phyloP scores from a whole-genome alignment of 2,888 invertebrate genomes.

The Isotomurus palustris region DNA sequence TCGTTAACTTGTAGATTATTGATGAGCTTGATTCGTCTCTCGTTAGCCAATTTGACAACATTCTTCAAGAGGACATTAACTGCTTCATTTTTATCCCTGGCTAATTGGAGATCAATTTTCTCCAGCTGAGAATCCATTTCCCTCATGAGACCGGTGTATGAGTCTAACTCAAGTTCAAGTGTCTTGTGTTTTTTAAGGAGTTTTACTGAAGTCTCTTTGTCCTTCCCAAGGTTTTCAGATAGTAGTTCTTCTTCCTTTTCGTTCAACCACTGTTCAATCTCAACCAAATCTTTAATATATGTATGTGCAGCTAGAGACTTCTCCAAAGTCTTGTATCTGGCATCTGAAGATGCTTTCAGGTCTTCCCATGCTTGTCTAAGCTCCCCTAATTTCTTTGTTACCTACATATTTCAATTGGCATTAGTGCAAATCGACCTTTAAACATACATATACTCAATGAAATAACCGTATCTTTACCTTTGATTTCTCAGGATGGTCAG shows the following conservation, averaged over 20 bases:
- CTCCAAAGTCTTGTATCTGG: constrained; percentile 72
- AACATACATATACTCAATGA: too few species aligned
- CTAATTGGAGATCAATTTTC: constrained; percentile 68
- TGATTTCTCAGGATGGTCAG: too few species aligned
- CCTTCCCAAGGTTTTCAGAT: constrained; percentile 78
- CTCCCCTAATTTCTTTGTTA: constrained; percentile 67
- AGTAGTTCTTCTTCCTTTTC: constrained; percentile 77
- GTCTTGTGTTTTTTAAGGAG: constrained; percentile 91
- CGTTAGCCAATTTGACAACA: constrained; percentile 70
- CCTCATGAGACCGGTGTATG: constrained; percentile 82
- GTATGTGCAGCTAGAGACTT: constrained; percentile 84
- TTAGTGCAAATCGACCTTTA: too few species aligned
- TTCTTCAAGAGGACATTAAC: constrained; percentile 73
- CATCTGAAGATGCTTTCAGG: constrained; percentile 64
- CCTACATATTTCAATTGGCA: background rate
- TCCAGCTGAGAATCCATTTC: constrained; percentile 89
- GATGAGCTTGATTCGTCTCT: constrained; percentile 74
- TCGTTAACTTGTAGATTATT: too few species aligned
- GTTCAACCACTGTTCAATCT: constrained; percentile 87
- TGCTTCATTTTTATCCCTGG: constrained; percentile 53
- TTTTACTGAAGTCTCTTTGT: constrained; percentile 85
- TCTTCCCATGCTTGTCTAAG: constrained; percentile 59
- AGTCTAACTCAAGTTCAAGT: constrained; percentile 82
- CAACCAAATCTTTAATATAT: constrained; percentile 83
- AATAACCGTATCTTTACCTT: too few species aligned